Evolutionary conservation across 2,797 vertebrate genomes (phyloP), one percentile per base, ranked within the genome.

Genomic region (Alosa sapidissima): DNA sequence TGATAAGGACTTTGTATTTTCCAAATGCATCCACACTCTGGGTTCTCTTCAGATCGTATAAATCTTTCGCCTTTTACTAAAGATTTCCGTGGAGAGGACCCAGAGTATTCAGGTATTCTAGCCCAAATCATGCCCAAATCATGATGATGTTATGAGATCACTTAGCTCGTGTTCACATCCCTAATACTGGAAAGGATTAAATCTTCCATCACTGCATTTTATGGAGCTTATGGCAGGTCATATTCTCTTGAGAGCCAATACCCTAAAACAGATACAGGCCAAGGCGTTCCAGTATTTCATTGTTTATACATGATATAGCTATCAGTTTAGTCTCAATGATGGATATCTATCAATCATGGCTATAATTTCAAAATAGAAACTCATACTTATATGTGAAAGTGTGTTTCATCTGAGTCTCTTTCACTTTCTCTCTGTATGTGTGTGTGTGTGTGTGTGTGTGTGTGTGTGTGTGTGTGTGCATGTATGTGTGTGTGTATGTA

Each of bases 1-100:
- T 81, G 89, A 91, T 90, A 92, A 89, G 82, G 33, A 49, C 81
- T 78, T 82, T 82, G 55, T 78, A 68, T 83, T 85, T 9, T 36
- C 45, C 48, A 83, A 82, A 87, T 72, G 10, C 33, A 51, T 13
- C 48, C n/a, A n/a, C n/a, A n/a, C n/a, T n/a, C n/a, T n/a, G n/a
- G n/a, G n/a, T n/a, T n/a, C n/a, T n/a, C n/a, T n/a, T n/a, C n/a
- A n/a, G n/a, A n/a, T n/a, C n/a, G n/a, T n/a, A n/a, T n/a, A n/a
- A n/a, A n/a, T n/a, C n/a, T n/a, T n/a, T n/a, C n/a, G n/a, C n/a
- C n/a, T n/a, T n/a, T n/a, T n/a, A n/a, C n/a, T n/a, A n/a, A n/a
- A n/a, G n/a, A n/a, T n/a, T n/a, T n/a, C n/a, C n/a, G n/a, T n/a
- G n/a, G n/a, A n/a, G n/a, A n/a, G n/a, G n/a, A n/a, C n/a, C n/a